Conservation (phyloP, 2,797 vertebrate genomes). For the Takifugu ocellatus region DNA sequence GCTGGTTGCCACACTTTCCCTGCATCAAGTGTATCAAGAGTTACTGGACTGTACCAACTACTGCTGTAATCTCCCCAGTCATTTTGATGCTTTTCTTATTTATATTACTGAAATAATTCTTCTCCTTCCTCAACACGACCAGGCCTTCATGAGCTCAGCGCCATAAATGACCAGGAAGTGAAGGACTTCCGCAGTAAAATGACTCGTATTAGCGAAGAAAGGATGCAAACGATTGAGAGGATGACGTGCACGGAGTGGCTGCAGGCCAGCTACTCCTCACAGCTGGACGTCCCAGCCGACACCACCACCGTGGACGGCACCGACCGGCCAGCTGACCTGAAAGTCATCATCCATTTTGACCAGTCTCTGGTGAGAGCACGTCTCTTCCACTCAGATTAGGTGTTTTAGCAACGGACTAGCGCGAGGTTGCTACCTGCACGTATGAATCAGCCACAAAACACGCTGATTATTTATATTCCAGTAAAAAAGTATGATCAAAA, state of each 20-base stretch:
- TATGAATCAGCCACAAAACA: too few relatives aligned
- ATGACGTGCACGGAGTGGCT: slow-evolving; percentile 92
- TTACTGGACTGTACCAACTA: not conserved
- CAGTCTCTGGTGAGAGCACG: slow-evolving; percentile 85
- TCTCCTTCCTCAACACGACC: not conserved
- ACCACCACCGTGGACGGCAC: slow-evolving; percentile 64
- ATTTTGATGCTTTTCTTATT: not conserved
- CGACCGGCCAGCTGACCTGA: slow-evolving; percentile 83
- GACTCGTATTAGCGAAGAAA: slow-evolving; percentile 89
- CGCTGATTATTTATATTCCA: too few relatives aligned
- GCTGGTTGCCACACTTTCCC: slow-evolving; percentile 15
- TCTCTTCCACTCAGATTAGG: not conserved
- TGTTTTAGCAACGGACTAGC: too few relatives aligned
- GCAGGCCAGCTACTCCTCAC: slow-evolving; percentile 86
- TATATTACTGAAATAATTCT: not conserved
- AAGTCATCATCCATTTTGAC: slow-evolving; percentile 92
- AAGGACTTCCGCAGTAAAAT: slow-evolving; percentile 95
- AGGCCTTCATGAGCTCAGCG: slow-evolving; percentile 97
- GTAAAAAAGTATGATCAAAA: too few relatives aligned
- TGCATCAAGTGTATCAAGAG: not conserved
- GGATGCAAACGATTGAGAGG: slow-evolving; percentile 84
- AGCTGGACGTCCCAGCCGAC: slow-evolving; percentile 76
- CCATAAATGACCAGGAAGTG: slow-evolving; percentile 91
- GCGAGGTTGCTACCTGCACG: too few relatives aligned
- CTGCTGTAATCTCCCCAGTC: not conserved